Base-by-base conservation (phyloP, 2,888 invertebrate genomes). In the Matsumyia berberina region DNA sequence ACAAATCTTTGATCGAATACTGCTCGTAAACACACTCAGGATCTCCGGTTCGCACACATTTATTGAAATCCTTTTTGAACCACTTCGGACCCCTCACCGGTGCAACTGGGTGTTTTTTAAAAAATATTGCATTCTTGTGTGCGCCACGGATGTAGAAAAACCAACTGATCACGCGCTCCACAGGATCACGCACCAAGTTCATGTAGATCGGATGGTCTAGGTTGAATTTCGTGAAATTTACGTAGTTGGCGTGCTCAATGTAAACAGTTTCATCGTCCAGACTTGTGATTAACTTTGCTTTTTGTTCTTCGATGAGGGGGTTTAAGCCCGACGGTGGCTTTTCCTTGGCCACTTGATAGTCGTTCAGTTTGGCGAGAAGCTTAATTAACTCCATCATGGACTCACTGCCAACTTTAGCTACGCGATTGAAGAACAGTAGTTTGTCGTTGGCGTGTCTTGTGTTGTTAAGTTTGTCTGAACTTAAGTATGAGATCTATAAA, bases 331-430 rank as follows among this genome's bases (percentile, higher is more conserved):
- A n/a, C 8, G 17, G 15, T 33, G 35, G 35, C 9, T 33, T 57
- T 11, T 66, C 64, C n/a, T 39, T 72, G 1, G 58, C 60, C 15
- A 66, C 15, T 29, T 66, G n/a, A 39, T 35, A 64, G 0, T 39
- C 24, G 12, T 66, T 33, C 1, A 53, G 60, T 58, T 55, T 57
- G 11, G 8, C 44, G 5, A 83, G 42, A 17, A 44, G 51, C 9
- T 12, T 29, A 17, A 90, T 86, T 0, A 91, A 86, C 90, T 97
- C 96, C 95, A 97, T 96, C 89, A 97, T 94, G 2, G 97, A 96
- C 92, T 97, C 97, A 70, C 96, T 96, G 80, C 97, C 97, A 57
- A 97, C 97, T 92, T 97, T 97, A n/a, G 97, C 97, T 60, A 96
- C 97, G 9, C 97, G 93, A 92, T 97, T 97, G 92, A 97, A 97